Evolutionary conservation across 2,888 invertebrate genomes (phyloP), one percentile per base, ranked within the genome.

Genomic region (Steinernema scapterisci): DNA sequence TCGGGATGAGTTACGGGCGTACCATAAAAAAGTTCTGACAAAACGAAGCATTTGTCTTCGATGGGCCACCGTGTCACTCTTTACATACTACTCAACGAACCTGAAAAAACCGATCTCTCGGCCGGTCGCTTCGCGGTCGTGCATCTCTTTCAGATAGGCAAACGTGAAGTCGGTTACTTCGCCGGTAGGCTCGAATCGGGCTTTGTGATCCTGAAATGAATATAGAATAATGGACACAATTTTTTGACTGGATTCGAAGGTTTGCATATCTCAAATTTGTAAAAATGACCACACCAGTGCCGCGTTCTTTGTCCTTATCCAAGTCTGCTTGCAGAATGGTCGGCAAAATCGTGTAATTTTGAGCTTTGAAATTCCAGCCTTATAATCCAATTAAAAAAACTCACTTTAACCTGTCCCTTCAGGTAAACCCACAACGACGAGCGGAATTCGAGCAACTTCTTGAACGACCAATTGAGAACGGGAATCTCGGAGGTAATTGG

Each of bases 111-210:
- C 46, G 23, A 46, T 73, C 21, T 43, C 56, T 19, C 23, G 56
- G 16, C 72, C 77, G 0, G 45, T 43, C 13, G 51, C 31, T 52
- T 77, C 76, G 63, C 86, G 73, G 54, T 77, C 77, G 56, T 83
- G 78, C 80, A 87, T 84, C 72, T 87, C 86, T 54, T 79, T 79
- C 78, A 86, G 71, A 72, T 86, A 86, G 0, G 82, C 82, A 71
- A 79, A 86, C 0, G 86, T 86, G 71, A 86, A 81, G 75, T 86
- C 86, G 9, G 77, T 80, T 3, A 78, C 76, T 31, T 79, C 81
- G 45, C 74, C 25, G 72, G 72, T 11, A 71, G 78, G 56, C 21
- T 74, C 78, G 76, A 82, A 81, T 16, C 51, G 48, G n/a, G 73
- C 72, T 2, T 77, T 72, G 56, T 81, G 81, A 13, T 79, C 78